Conservation (phyloP, 2,888 invertebrate genomes). For the Aspidiotus destructor region DNA sequence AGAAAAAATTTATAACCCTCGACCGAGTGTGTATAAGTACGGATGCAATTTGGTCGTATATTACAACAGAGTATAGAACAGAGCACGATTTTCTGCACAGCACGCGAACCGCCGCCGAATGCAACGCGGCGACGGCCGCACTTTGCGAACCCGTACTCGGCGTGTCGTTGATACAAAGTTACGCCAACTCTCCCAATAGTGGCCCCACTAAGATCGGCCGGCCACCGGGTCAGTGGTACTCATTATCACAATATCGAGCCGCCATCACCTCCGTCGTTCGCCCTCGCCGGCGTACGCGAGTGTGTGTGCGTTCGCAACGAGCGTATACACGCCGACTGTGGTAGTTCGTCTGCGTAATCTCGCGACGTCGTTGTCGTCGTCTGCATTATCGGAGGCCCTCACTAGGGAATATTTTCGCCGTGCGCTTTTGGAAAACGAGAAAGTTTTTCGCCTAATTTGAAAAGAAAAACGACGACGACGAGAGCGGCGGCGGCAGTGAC, state of each 20-base stretch:
- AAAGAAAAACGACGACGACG: too few relatives aligned
- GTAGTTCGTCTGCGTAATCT: constrained; percentile 11
- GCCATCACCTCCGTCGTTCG: constrained; percentile 29
- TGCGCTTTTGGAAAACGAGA: constrained; percentile 1
- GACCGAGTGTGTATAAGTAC: too few relatives aligned
- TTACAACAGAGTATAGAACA: too few relatives aligned
- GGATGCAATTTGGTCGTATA: too few relatives aligned
- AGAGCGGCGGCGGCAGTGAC: too few relatives aligned
- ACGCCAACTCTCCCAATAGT: constrained; percentile 30
- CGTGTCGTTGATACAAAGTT: constrained; percentile 32
- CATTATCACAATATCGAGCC: constrained; percentile 33
- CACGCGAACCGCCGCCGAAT: background rate
- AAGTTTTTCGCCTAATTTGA: background rate
- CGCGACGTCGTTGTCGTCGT: constrained; percentile 12
- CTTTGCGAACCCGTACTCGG: constrained; percentile 27
- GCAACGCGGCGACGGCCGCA: background rate
- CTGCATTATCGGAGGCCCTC: constrained; percentile 19
- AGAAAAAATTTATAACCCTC: too few relatives aligned
- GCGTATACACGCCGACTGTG: constrained; percentile 2
- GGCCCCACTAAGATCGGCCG: constrained; percentile 31
- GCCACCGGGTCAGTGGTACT: constrained; percentile 33
- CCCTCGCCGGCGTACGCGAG: constrained; percentile 17
- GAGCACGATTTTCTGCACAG: too few relatives aligned
- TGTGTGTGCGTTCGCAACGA: constrained; percentile 23
- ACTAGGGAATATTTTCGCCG: constrained; percentile 5